Evolutionary conservation across 1,140 invertebrate species (phyloP), one percentile per base, ranked within the genome.

Genomic region (Caenorhabditis latens): DNA sequence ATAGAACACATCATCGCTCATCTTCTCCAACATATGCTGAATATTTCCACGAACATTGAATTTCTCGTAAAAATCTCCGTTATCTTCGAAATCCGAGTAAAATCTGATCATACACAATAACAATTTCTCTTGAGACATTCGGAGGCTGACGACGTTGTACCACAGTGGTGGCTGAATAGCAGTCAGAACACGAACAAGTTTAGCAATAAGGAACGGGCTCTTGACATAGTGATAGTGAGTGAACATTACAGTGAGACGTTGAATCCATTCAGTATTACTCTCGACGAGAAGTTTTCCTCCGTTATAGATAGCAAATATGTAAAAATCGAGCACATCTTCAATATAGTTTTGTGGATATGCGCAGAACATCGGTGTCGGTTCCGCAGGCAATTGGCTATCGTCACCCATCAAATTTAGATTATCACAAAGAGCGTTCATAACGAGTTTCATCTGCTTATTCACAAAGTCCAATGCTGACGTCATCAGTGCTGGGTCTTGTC

Each of bases 1-100:
- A 90, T 94, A 94, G 42, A 92, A 84, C 46, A 92, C 91, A 71
- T 93, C 93, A 21, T 90, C 91, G 94, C 94, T 95, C 87, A 95
- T 91, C 48, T 91, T 92, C 89, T 98, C 98, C 71, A 99, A 95
- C 91, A 99, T 97, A 90, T 98, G 95, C 93, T 97, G 98, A 91
- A 99, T 98, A 92, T 98, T 96, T 94, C 98, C 98, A 88, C 97
- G 95, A 91, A 99, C 99, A 14, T 97, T 97, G 93, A 99, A 99
- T 94, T 99, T 99, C 93, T 99, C 98, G 92, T 99, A 99, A 93
- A 99, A 99, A 93, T 99, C 98, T 58, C 96, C 98, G 14, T 97
- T 99, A 4, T 96, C 96, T 94, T 99, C 98, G 55, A 99, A 97
- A 92, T 99, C 94, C 88, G 97, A 97, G 93, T 99, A 99, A 93